Conservation (phyloP, 1,140 invertebrate genomes). For the Ceratoteleas bidentatus region DNA sequence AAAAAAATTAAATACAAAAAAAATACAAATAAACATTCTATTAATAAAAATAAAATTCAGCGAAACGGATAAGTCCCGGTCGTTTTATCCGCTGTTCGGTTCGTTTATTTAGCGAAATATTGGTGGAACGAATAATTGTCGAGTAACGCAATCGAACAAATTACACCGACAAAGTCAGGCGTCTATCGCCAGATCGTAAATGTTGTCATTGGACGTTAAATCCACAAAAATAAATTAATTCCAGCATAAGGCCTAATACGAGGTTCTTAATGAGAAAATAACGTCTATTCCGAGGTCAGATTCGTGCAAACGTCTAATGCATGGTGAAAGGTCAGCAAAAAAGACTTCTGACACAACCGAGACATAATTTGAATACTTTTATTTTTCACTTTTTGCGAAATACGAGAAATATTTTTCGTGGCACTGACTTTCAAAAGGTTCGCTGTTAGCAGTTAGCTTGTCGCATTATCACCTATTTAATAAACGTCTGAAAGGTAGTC, state of each 20-base stretch:
- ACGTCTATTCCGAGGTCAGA: conserved; percentile 37
- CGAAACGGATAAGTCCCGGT: neutral
- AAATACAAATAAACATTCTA: too few species aligned
- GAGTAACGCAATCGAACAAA: too few species aligned
- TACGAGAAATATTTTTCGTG: conserved; percentile 8
- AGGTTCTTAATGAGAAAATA: conserved; percentile 54
- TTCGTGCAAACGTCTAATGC: conserved; percentile 42
- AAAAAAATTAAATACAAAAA: too few species aligned
- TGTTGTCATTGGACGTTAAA: conserved; percentile 26
- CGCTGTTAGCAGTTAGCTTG: conserved; percentile 17
- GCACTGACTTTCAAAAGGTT: conserved; percentile 8
- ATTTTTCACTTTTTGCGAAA: too few species aligned
- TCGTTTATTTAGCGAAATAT: too few species aligned
- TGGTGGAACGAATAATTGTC: too few species aligned
- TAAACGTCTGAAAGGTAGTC: conserved; percentile 28
- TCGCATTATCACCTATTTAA: conserved; percentile 43
- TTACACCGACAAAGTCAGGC: too few species aligned
- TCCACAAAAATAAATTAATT: conserved; percentile 36
- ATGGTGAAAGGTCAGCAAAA: conserved; percentile 52
- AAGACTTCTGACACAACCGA: conserved; percentile 7
- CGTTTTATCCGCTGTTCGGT: too few species aligned
- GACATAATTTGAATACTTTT: too few species aligned
- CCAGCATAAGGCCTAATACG: conserved; percentile 8
- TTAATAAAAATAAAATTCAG: too few species aligned
- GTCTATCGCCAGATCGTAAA: neutral